Base-by-base conservation (phyloP, 2,888 invertebrate genomes). In the Thecophora atra region DNA sequence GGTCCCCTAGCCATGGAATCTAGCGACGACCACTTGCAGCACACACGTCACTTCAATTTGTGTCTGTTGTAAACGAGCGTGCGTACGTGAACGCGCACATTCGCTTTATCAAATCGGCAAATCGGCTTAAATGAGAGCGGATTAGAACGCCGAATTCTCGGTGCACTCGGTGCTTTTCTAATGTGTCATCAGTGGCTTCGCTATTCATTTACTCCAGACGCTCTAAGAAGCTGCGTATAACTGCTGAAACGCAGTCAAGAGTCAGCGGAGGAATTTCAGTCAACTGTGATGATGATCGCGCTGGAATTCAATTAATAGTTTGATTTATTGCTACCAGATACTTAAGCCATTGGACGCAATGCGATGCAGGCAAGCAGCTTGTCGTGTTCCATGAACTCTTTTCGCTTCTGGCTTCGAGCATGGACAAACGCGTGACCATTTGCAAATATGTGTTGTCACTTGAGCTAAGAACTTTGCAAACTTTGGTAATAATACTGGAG, bases 251-350 rank as follows among this genome's bases (percentile, higher is more conserved):
- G 74, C 69, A 72, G 74, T 75, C 81, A 79, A 7, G 21, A 37
- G 58, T 56, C 65, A 52, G 28, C 58, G 67, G 52, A 60, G 62
- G 67, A 64, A 65, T 65, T 65, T 58, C 58, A 65, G 56, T 65
- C 56, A 65, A 56, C 28, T 51, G 52, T 52, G 70, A 79, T 82
- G 84, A 82, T 84, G 83, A 83, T 82, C 81, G 78, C 79, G 80
- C 79, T 79, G 84, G 83, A 84, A 82, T 82, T 83, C 82, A 84
- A 84, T 84, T 84, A 84, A 84, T 84, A 82, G 83, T 82, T 84
- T 84, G 84, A 84, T 84, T 84, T 84, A 84, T 84, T 82, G 83
- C 83, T 81, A 82, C 83, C 81, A 82, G 83, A 82, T 78, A 75
- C 75, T 75, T 74, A 73, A 62, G 69, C 67, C 54, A 63, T 47